phyloP scores from a whole-genome alignment of 1,140 invertebrate species.

The Grapholita molesta region DNA sequence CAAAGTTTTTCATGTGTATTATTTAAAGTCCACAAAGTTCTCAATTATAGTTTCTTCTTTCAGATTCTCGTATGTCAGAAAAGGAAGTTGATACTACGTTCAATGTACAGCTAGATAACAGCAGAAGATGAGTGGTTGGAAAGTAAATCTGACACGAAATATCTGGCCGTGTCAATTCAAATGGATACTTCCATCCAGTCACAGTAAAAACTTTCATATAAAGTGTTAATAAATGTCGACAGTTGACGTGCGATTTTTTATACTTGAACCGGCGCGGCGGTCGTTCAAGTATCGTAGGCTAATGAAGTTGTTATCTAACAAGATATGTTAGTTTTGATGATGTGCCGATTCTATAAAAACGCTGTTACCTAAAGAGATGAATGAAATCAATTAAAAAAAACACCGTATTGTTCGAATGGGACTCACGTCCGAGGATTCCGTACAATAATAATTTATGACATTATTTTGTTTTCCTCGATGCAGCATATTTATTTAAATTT shows the following conservation, averaged over 20 bases:
- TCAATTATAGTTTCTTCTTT: not conserved
- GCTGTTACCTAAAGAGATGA: no score
- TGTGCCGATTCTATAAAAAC: no score
- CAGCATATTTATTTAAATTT: no score
- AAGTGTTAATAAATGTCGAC: constrained; percentile 1
- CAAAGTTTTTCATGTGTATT: no score
- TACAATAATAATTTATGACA: no score
- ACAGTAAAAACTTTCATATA: not conserved
- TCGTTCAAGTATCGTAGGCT: not conserved
- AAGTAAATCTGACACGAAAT: constrained; percentile 9
- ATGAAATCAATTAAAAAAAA: no score
- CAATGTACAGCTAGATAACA: not conserved
- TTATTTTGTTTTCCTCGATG: no score
- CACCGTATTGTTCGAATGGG: no score
- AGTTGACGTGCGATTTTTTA: constrained; percentile 2
- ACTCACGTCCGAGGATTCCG: no score
- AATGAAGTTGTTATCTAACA: not conserved
- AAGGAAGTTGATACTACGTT: not conserved
- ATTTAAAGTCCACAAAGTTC: no score
- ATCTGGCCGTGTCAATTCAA: not conserved
- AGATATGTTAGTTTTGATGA: not conserved
- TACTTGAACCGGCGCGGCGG: not conserved
- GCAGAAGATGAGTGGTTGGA: constrained; percentile 8
- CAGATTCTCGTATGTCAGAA: not conserved
- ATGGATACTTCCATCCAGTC: not conserved